Conservation (phyloP, 2,797 vertebrate genomes). For the Miichthys miiuy region DNA sequence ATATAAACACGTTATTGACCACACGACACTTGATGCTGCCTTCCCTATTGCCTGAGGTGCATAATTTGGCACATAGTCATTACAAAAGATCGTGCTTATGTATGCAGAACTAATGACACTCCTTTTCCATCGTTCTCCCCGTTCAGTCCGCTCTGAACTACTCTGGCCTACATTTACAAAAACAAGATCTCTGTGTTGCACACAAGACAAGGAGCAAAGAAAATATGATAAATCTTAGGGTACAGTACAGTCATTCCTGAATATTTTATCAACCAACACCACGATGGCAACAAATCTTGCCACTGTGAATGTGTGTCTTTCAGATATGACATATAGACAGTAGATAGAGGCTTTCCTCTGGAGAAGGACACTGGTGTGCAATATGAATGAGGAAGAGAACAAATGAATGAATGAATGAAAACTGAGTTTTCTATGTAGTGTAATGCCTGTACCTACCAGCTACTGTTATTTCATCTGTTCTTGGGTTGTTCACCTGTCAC, state of each 20-base stretch:
- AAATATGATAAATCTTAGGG: background rate
- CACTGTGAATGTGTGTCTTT: constrained; percentile 11
- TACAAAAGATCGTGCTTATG: constrained; percentile 55
- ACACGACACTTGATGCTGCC: constrained; percentile 4
- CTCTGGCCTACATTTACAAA: constrained; percentile 57
- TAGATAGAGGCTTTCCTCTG: background rate
- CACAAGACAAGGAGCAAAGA: background rate
- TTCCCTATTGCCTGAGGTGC: constrained; percentile 33
- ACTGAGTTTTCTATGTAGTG: background rate
- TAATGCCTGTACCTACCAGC: constrained; percentile 19
- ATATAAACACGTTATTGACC: constrained; percentile 49
- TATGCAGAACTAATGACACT: constrained; percentile 70
- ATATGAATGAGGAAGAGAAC: background rate
- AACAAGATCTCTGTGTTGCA: constrained; percentile 25
- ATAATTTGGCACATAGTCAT: constrained; percentile 55
- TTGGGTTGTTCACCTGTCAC: constrained; percentile 45
- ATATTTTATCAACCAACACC: background rate
- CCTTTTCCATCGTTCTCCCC: constrained; percentile 12
- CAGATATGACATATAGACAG: constrained; percentile 13
- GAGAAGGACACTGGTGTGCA: background rate
- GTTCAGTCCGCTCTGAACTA: constrained; percentile 38
- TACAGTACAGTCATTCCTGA: background rate
- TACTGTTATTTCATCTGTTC: constrained; percentile 46
- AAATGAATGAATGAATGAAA: background rate
- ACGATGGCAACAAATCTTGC: background rate